phyloP scores from a whole-genome alignment of 64 coral and sea anemone species.

The Pocillopora verrucosa region DNA sequence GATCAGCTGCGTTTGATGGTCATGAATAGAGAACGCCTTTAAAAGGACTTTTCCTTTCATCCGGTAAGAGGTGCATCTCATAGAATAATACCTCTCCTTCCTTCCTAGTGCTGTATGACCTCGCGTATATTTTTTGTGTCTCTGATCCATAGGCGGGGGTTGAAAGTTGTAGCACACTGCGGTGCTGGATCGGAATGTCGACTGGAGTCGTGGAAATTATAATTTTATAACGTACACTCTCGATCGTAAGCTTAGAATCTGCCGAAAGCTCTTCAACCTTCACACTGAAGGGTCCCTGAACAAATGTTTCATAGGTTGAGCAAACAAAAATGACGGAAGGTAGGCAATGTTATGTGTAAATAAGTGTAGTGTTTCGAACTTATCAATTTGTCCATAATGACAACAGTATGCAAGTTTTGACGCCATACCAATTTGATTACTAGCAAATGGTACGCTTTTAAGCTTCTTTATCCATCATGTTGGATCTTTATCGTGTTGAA shows the following conservation, averaged over 20 bases:
- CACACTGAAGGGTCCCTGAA: neutral
- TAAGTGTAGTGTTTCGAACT: neutral
- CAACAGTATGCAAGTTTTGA: neutral
- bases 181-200: neutral
- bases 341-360: neutral
- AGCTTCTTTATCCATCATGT: neutral
- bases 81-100: neutral
- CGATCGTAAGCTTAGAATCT: neutral
- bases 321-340: conserved; percentile 15
- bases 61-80: neutral
- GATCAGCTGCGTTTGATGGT: neutral
- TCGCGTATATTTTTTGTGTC: neutral
- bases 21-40: neutral
- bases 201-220: neutral
- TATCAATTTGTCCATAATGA: neutral
- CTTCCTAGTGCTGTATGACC: neutral
- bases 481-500: neutral
- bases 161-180: neutral
- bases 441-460: neutral
- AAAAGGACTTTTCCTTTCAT: neutral
- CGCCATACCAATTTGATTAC: neutral
- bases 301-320: neutral
- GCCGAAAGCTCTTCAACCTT: neutral
- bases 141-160: neutral
- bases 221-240: neutral